Evolutionary conservation across 2,113 vertebrate genomes (phyloP).

Genomic region (Xiphophorus couchianus): DNA sequence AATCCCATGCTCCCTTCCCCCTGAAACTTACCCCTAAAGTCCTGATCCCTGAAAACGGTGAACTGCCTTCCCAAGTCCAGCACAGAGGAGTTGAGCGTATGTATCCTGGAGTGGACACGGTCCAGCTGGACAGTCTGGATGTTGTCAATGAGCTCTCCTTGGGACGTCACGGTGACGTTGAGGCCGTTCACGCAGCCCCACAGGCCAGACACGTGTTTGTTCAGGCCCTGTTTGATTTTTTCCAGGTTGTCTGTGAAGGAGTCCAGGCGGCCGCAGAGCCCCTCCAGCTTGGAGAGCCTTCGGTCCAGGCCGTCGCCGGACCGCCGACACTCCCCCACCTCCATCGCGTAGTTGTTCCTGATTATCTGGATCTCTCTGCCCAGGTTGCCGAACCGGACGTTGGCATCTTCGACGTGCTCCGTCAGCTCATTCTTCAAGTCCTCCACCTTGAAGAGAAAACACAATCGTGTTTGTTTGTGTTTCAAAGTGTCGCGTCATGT

Average conservation of each 20-base stretch:
- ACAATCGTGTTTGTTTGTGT: slow-evolving; percentile 14
- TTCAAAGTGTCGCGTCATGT: background rate
- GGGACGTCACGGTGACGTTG: slow-evolving; percentile 81
- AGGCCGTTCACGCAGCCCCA: slow-evolving; percentile 86
- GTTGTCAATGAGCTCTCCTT: slow-evolving; percentile 80
- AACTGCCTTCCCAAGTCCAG: slow-evolving; percentile 78
- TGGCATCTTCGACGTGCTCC: slow-evolving; percentile 77
- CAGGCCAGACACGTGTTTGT: slow-evolving; percentile 85
- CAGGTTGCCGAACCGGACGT: slow-evolving; percentile 76
- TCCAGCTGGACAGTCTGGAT: slow-evolving; percentile 82
- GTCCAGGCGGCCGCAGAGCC: slow-evolving; percentile 84
- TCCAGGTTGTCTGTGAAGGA: slow-evolving; percentile 81
- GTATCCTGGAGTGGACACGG: slow-evolving; percentile 74
- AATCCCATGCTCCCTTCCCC: slow-evolving; percentile 21
- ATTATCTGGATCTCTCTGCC: slow-evolving; percentile 74
- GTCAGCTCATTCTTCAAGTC: slow-evolving; percentile 81
- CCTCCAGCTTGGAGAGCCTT: slow-evolving; percentile 86
- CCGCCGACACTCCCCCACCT: slow-evolving; percentile 75
- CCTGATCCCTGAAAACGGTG: slow-evolving; percentile 74
- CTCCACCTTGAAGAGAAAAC: slow-evolving; percentile 73
- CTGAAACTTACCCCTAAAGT: slow-evolving; percentile 72
- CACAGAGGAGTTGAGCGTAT: slow-evolving; percentile 85
- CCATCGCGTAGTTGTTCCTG: slow-evolving; percentile 68
- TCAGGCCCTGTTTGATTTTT: slow-evolving; percentile 85
- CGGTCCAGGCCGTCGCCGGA: slow-evolving; percentile 79